Conservation (phyloP, 2,797 vertebrate genomes). For the Cirrhinus molitorella region DNA sequence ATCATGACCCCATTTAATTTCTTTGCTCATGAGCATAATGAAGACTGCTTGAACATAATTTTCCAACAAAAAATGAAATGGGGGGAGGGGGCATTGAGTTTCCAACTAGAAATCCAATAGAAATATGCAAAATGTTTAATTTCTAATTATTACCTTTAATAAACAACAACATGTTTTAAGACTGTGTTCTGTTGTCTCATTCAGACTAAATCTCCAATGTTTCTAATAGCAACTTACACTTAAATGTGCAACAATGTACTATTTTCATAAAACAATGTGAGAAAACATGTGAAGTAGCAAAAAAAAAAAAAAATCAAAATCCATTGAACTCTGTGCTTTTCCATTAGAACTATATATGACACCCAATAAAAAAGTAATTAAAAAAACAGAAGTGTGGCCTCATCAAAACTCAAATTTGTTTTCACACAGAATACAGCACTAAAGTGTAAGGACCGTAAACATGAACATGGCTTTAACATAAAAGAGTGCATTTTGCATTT, state of each 20-base stretch:
- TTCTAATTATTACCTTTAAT: too few species aligned
- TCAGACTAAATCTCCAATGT: too few species aligned
- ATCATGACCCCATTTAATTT: too few species aligned
- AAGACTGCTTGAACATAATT: too few species aligned
- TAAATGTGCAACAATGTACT: not conserved
- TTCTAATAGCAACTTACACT: not conserved
- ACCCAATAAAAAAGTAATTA: too few species aligned
- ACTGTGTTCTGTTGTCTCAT: too few species aligned
- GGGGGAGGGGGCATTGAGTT: too few species aligned
- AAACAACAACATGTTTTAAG: too few species aligned
- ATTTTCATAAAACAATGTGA: not conserved
- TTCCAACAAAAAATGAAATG: too few species aligned
- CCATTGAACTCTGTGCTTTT: not conserved
- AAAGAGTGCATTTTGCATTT: constrained; percentile 40
- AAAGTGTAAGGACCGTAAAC: constrained; percentile 8
- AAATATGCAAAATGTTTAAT: too few species aligned
- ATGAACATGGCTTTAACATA: constrained; percentile 64
- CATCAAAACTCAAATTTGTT: not conserved
- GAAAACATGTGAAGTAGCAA: not conserved
- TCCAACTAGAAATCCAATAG: too few species aligned
- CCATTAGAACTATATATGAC: not conserved
- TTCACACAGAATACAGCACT: not conserved
- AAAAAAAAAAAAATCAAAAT: not conserved
- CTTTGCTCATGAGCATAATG: too few species aligned
- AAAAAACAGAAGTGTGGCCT: not conserved